Conservation (phyloP, 2,888 invertebrate genomes). For the Seira sanloemensis region DNA sequence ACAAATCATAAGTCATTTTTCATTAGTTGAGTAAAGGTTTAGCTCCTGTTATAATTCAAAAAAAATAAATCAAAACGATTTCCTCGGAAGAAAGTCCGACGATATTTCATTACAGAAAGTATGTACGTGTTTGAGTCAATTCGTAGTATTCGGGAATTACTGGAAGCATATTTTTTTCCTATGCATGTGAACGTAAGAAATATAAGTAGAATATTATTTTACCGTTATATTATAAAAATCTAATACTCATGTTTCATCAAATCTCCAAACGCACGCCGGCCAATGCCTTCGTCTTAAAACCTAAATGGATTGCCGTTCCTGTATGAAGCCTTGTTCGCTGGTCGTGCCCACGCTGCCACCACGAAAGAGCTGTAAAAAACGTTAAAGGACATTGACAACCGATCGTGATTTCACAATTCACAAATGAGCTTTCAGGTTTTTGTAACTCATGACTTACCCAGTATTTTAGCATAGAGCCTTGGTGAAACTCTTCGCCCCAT, state of each 20-base stretch:
- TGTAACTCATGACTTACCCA: slow-evolving; percentile 88
- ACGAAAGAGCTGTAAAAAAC: no score
- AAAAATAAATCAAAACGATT: no score
- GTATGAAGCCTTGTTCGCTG: slow-evolving; percentile 64
- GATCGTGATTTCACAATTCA: background rate
- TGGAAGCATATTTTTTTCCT: background rate
- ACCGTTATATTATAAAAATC: background rate
- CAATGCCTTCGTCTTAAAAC: slow-evolving; percentile 22
- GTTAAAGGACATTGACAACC: no score
- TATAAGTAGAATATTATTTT: background rate
- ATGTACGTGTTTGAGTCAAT: no score
- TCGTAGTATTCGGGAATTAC: background rate
- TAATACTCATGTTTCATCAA: background rate
- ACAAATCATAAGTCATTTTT: no score
- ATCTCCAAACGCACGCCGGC: background rate
- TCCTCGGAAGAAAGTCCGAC: no score
- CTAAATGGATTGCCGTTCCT: slow-evolving; percentile 33
- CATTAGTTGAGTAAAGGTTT: no score
- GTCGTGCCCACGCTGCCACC: slow-evolving; percentile 85
- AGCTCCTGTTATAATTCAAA: no score
- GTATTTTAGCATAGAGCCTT: slow-evolving; percentile 82
- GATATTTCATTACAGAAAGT: no score
- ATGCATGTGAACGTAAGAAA: background rate
- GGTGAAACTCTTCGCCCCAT: slow-evolving; percentile 86
- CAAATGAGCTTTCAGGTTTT: background rate